Evolutionary conservation across 2,888 invertebrate genomes (phyloP), one percentile per base, ranked within the genome.

Genomic region (Caradrina clavipalpis): DNA sequence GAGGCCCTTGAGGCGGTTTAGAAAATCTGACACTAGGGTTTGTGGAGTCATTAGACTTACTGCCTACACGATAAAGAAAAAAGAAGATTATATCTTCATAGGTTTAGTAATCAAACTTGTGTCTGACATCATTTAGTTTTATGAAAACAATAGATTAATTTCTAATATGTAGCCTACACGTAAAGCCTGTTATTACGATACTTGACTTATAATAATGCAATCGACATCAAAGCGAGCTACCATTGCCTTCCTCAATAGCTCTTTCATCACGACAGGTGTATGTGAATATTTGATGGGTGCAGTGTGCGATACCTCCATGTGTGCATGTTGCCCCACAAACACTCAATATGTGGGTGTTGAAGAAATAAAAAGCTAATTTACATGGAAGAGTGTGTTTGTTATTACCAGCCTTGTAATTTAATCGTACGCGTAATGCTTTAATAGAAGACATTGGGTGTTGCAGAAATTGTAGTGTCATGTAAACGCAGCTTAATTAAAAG

Each of bases 221-320:
- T 80, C 50, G 39, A 61, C 67, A 68, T 80, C 64, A 80, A 81
- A 78, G 78, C 10, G 56, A 56, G 58, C 17, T 42, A 49, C 21
- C 57, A 57, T 68, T 78, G 74, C 65, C 50, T 66, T 62, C 64
- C 56, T 42, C 54, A 50, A 75, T 67, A 17, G 58, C 54, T 78
- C 71, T 78, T 81, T 78, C 68, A 75, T 64, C 64, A 57, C 3
- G 66, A 66, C 73, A 67, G 65, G 55, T 78, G 64, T 58, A 57
- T 57, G 62, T 79, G 80, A 78, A 80, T 82, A 81, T 71, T 80
- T 78, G 57, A 80, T 78, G 26, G 19, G 26, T 78, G 66, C 71
- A 78, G 71, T 63, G 81, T 76, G 81, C 64, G 70, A 78, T 75
- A 71, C 62, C 15, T 55, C 60, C 66, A 80, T 60, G 26, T 26